Evolutionary conservation across 92 coral and sea anemone species (phyloP).

Genomic region (Porites divaricata): DNA sequence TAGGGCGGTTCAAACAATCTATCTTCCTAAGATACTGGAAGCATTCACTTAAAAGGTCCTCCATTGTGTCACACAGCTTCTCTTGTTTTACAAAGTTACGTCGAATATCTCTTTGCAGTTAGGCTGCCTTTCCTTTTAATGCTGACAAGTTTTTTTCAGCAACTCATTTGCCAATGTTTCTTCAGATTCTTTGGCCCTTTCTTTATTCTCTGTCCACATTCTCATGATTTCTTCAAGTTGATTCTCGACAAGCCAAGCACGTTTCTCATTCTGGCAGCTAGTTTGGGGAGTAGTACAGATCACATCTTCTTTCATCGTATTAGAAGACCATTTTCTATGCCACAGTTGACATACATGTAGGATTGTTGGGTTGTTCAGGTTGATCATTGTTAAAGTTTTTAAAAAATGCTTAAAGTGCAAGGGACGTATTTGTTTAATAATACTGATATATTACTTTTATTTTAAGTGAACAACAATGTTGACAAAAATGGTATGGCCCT

Average conservation of each 20-base stretch:
- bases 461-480: too few species aligned
- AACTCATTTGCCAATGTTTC: constrained; percentile 23
- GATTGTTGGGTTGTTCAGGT: too few species aligned
- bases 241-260: constrained; percentile 46
- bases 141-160: constrained; percentile 25
- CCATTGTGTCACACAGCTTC: constrained; percentile 48
- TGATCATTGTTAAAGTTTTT: too few species aligned
- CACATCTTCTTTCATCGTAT: constrained; percentile 51
- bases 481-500: too few species aligned
- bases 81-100: constrained; percentile 24
- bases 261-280: constrained; percentile 59
- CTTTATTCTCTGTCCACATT: constrained; percentile 37
- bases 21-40: neutral
- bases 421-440: too few species aligned
- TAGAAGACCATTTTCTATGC: too few species aligned
- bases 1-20: constrained; percentile 18
- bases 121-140: too few species aligned
- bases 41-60: constrained; percentile 38
- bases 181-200: constrained; percentile 44
- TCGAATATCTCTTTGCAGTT: constrained; percentile 35
- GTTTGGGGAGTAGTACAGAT: constrained; percentile 46
- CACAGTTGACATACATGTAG: too few species aligned
- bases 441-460: too few species aligned
- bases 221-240: constrained; percentile 42
- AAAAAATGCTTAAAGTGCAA: too few species aligned